Base-by-base conservation (phyloP, 2,797 vertebrate genomes). In the Cirrhinus molitorella region DNA sequence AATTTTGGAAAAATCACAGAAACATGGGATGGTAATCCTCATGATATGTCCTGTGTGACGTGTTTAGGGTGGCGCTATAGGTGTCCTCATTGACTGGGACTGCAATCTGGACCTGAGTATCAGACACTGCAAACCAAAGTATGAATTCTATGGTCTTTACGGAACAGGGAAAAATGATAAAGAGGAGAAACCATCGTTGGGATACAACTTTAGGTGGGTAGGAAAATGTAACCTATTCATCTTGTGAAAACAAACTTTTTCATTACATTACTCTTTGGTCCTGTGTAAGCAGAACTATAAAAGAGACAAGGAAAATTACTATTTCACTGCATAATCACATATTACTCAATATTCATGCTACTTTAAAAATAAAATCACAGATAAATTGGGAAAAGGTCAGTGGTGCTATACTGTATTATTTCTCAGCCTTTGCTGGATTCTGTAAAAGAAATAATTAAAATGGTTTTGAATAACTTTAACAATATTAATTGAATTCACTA, bases 121-220 rank as follows among this genome's bases (percentile, higher is more conserved):
- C 1, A 92, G 61, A 10, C 82, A 97, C 81, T 99, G 98, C 88
- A 95, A 92, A 79, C 98, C 98, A 2, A 5, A 89, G 40, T 99
- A 99, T 75, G 83, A 89, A 80, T 99, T 99, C 88, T 96, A 98
- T 0, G 96, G 96, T 13, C 95, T 99, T 16, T 96, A 99, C 5
- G 96, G 95, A 3, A 96, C 94, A 4, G 93, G 95, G 80, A 88
- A 34, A 84, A 77, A 12, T 0, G 92, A 94, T 92, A 0, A 81
- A 9, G 80, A 6, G 14, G 53, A 53, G 0, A 74, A 77, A 81
- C 90, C 97, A 10, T 98, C 98, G 21, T 90, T 94, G 0, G 97
- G 98, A 65, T 99, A 98, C 93, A 99, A 99, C 88, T 99, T 99
- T 94, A 97, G 98, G 98, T 99, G 66, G 23, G 88, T 79, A 47